Evolutionary conservation across 2,888 invertebrate genomes (phyloP), one percentile per base, ranked within the genome.

Genomic region (Lepidochrysops patricia): DNA sequence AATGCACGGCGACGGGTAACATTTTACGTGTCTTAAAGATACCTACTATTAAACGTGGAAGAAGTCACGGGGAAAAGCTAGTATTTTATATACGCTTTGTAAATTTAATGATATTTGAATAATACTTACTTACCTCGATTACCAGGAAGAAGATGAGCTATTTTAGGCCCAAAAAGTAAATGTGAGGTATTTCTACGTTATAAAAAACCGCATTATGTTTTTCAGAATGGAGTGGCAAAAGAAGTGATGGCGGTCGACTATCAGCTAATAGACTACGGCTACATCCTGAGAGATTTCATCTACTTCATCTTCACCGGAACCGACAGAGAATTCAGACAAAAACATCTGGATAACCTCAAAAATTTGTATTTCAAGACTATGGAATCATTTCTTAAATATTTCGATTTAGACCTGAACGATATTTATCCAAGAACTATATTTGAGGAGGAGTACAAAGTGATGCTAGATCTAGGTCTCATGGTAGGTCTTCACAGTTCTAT

Each of bases 401-500:
- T 80, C 48, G 62, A 63, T 0, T 66, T 81, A 3, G 64, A 75
- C 2, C 69, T 77, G 0, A 64, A 68, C 4, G 54, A 69, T 0
- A 68, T 75, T 2, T 80, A 72, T 62, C 67, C 79, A 0, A 72
- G 65, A 19, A 57, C 62, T 3, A 70, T 68, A 34, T 82, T 77
- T 62, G 79, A 83, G 7, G 67, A 58, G 9, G 63, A 72, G 23
- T 81, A 67, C 4, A 63, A 60, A 2, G 69, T 75, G 0, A 72
- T 74, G 32, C 61, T 77, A 29, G 75, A 77, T 60, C 76, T 70
- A 60, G 84, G 80, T 6, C 48, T 82, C 0, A 68, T 74, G 57
- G 62, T 65, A 1, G 62, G 67, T 1, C 3, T 78, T 0, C 61
- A 68, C 9, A 60, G 70, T n/a, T 63, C 73, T 3, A 74, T 74